Conservation (phyloP, 2,797 vertebrate species). For the Alfaro cultratus region DNA sequence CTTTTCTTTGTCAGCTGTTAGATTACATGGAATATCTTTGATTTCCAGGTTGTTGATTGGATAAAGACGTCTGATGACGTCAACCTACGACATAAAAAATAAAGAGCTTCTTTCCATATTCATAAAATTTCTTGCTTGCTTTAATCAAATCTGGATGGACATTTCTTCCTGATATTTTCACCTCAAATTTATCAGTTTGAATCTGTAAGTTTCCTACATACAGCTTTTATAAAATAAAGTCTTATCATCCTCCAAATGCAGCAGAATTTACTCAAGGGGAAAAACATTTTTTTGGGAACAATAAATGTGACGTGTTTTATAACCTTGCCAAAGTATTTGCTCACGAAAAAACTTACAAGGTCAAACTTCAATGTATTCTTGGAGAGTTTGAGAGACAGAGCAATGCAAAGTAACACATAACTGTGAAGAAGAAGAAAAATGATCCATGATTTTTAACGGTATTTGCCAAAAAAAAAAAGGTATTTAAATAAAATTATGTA, state of each 20-base stretch:
- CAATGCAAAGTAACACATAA: neutral
- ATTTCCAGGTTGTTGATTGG: slow-evolving; percentile 4
- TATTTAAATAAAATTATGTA: no score
- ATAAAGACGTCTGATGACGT: neutral
- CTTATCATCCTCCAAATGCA: neutral
- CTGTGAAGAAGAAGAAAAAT: neutral
- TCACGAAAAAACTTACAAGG: neutral
- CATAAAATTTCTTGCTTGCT: neutral
- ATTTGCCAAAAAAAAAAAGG: neutral
- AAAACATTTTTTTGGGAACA: neutral
- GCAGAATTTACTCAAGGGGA: neutral
- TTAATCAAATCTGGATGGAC: neutral
- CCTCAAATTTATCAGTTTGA: neutral
- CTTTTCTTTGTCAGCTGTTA: neutral
- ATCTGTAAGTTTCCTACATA: neutral
- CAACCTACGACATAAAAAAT: neutral
- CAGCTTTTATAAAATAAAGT: neutral
- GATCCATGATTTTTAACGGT: neutral
- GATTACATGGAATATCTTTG: neutral
- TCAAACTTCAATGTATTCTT: neutral
- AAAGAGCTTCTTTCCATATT: neutral
- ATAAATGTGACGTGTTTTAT: neutral
- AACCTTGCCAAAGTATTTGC: neutral
- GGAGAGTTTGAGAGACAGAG: neutral
- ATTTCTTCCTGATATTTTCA: neutral